A percentile compares a stretch with the other conserved stretches of the same genome.
These are phyloP conservation scores for Thalpophila matura DNA, from an alignment of 2,888 invertebrate species.

Conservation along the genomic window DNA sequence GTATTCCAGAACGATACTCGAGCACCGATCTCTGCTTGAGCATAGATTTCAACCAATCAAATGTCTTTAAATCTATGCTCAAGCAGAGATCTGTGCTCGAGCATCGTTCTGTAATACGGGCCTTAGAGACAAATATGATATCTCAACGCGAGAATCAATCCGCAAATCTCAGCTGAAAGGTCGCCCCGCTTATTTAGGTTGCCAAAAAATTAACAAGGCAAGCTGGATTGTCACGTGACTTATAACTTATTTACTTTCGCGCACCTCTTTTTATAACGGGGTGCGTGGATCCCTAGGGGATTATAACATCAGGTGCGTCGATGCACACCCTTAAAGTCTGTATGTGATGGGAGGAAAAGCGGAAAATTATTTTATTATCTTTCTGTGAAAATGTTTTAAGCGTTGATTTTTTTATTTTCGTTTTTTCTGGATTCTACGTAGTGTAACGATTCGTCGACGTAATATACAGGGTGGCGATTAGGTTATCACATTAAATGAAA, in stretches of 20 bases:
- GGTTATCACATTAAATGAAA: too few species aligned
- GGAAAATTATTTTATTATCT: conserved; percentile 21
- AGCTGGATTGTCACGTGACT: conserved; percentile 14
- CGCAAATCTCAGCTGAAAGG: neutral
- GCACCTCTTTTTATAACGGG: conserved; percentile 19
- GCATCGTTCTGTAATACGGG: too few species aligned
- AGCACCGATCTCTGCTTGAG: too few species aligned
- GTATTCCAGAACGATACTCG: too few species aligned
- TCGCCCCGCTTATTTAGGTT: neutral
- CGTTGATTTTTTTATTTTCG: neutral
- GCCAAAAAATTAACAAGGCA: neutral
- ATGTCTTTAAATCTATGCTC: too few species aligned
- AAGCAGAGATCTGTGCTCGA: too few species aligned
- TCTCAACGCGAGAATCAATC: too few species aligned
- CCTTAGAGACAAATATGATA: too few species aligned
- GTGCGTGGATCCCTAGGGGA: conserved; percentile 22
- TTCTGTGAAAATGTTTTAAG: neutral
- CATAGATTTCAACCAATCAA: too few species aligned
- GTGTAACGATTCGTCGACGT: too few species aligned
- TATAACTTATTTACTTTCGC: conserved; percentile 21
- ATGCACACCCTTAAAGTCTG: conserved; percentile 33
- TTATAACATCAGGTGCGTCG: conserved; percentile 48
- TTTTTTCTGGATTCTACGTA: neutral
- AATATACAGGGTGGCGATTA: too few species aligned
- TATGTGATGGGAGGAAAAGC: neutral